Evolutionary conservation across 2,797 vertebrate genomes (phyloP).

Genomic region (Parauchenoglanis punctatus): DNA sequence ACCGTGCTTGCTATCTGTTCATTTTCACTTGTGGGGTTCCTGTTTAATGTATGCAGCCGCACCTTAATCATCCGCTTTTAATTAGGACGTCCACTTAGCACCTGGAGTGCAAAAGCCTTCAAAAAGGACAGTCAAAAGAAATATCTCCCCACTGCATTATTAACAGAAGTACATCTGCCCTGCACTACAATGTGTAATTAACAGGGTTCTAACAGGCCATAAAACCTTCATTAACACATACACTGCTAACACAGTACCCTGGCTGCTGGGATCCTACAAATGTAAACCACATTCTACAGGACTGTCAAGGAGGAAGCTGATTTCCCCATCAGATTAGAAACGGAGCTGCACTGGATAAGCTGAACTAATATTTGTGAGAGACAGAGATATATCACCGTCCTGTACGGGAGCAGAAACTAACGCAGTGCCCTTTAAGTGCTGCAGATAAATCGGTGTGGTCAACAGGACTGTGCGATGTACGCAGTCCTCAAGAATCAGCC

Average conservation of each 20-base stretch:
- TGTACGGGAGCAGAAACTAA: conserved; percentile 68
- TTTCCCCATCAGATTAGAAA: conserved; percentile 66
- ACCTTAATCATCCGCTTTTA: conserved; percentile 63
- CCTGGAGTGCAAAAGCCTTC: conserved; percentile 50
- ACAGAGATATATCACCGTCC: conserved; percentile 70
- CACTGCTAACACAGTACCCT: conserved; percentile 57
- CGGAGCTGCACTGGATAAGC: conserved; percentile 66
- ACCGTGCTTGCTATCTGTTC: conserved; percentile 34
- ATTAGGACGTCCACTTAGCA: conserved; percentile 64
- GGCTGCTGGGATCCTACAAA: conserved; percentile 63
- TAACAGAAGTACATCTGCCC: conserved; percentile 67
- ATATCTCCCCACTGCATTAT: conserved; percentile 63
- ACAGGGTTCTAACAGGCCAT: conserved; percentile 68
- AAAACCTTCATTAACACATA: conserved; percentile 75
- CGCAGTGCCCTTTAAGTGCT: conserved; percentile 20
- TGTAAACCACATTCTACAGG: conserved; percentile 70
- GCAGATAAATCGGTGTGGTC: conserved; percentile 43
- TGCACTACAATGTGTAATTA: conserved; percentile 71
- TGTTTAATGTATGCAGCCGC: conserved; percentile 49
- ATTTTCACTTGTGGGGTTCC: conserved; percentile 56
- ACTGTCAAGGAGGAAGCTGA: conserved; percentile 67
- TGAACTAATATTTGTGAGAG: conserved; percentile 76
- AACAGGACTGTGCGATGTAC: conserved; percentile 23
- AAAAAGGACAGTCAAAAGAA: conserved; percentile 57
- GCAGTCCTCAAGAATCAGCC: not conserved